Base-by-base conservation (phyloP, 2,888 invertebrate species). In the Patella caerulea region DNA sequence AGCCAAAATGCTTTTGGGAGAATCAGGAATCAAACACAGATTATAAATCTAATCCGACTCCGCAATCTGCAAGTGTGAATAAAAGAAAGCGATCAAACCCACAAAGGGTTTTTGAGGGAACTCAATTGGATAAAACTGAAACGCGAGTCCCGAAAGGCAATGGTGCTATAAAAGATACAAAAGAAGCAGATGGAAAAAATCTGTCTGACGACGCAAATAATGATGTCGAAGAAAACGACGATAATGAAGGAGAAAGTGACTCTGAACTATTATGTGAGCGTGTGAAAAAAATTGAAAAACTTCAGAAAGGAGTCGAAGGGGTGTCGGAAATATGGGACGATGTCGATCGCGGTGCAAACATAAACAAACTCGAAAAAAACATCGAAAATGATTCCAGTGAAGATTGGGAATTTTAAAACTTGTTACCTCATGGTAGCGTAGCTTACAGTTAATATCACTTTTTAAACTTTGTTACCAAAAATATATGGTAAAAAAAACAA, bases 21-120 rank as follows among this genome's bases (percentile, higher is more conserved):
- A 75, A 74, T 76, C 74, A 29, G 15, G 69, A 56, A 71, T 52
- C 71, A 74, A 74, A 52, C 55, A 73, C 59, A 19, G 80, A 76
- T 14, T 45, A 70, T 56, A 78, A 77, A 24, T 53, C 71, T 59
- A 59, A 45, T 52, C 70, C 73, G 11, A 53, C 76, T 24, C 71
- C 81, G 56, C 79, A 80, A 11, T 81, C 83, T 53, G 78, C 83
- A 14, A 85, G 84, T 15, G 88, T 88, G 17, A 91, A 90, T 83
- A 90, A 88, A 82, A 94, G 98, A 88, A 98, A 98, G 93, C 97
- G 98, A 1, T 97, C 97, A 1, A 97, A 98, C 76, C 98, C 98
- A 2, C 98, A 98, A 92, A 98, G 98, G 97, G 97, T 98, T 5
- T 98, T 98, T 92, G 98, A 98, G 11, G 96, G 96, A 9, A 84